These are phyloP conservation scores for Aythya baeri DNA, from an alignment of 2,113 vertebrate genomes.

Conservation along the genomic window DNA sequence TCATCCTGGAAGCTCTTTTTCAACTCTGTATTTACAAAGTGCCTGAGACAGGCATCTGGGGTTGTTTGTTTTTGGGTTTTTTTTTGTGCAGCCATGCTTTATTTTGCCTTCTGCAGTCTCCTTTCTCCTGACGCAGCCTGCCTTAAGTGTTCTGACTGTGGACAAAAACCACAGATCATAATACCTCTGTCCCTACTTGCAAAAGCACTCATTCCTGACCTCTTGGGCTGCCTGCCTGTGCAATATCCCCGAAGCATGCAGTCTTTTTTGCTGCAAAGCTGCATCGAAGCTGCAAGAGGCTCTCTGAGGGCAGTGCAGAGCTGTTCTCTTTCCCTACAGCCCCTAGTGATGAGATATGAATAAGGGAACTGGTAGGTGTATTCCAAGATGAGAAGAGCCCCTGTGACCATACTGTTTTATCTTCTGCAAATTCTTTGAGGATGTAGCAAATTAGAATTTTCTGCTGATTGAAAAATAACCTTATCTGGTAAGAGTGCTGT, in stretches of 20 bases:
- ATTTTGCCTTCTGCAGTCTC: background rate
- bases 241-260: background rate
- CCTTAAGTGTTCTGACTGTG: background rate
- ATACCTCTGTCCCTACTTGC: no score
- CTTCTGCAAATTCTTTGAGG: background rate
- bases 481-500: background rate
- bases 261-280: background rate
- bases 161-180: background rate
- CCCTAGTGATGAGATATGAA: background rate
- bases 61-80: background rate
- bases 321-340: background rate
- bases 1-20: background rate
- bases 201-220: background rate
- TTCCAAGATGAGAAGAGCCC: background rate
- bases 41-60: background rate
- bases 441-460: background rate
- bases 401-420: background rate
- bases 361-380: background rate
- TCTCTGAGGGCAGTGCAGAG: background rate
- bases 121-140: background rate
- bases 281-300: background rate
- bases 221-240: background rate
- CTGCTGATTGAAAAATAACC: background rate
- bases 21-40: background rate
- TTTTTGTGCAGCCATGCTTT: background rate